These are phyloP conservation scores for Hippocampus zosterae DNA, from an alignment of 2,113 vertebrate genomes.

Conservation along the genomic window DNA sequence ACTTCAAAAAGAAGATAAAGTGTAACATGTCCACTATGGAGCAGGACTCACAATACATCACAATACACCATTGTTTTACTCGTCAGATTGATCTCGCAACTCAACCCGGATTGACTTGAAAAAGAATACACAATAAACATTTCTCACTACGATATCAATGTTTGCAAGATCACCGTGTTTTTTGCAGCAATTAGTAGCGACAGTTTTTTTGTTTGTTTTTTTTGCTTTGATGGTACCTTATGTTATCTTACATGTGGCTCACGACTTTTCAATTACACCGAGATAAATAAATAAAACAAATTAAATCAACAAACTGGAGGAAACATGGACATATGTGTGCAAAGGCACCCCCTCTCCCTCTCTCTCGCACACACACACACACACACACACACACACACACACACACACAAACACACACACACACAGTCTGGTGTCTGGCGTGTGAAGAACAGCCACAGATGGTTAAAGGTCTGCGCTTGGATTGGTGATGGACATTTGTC, in stretches of 20 bases:
- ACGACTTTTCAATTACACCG: not conserved
- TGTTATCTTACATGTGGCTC: not conserved
- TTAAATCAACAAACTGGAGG: constrained; percentile 24
- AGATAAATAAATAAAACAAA: constrained; percentile 17
- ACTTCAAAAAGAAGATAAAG: no score
- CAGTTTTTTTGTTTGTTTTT: not conserved
- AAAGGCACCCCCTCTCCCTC: constrained; percentile 11
- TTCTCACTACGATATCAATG: not conserved
- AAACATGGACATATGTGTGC: constrained; percentile 27
- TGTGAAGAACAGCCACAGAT: constrained; percentile 49
- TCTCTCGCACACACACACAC: constrained; percentile 13
- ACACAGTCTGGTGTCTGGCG: constrained; percentile 21
- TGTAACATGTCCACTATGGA: no score
- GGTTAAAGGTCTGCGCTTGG: constrained; percentile 37
- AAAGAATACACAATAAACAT: not conserved
- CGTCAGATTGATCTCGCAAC: no score
- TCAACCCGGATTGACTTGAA: no score
- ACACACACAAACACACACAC: constrained; percentile 8
- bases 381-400: constrained; percentile 13
- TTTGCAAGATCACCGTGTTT: not conserved
- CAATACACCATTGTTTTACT: no score
- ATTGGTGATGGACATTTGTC: constrained; percentile 32
- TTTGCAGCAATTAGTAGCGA: not conserved
- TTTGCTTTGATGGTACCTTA: not conserved
- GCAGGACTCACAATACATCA: no score